Base-by-base conservation (phyloP, 2,888 invertebrate species). In the Stenotaenia linearis region DNA sequence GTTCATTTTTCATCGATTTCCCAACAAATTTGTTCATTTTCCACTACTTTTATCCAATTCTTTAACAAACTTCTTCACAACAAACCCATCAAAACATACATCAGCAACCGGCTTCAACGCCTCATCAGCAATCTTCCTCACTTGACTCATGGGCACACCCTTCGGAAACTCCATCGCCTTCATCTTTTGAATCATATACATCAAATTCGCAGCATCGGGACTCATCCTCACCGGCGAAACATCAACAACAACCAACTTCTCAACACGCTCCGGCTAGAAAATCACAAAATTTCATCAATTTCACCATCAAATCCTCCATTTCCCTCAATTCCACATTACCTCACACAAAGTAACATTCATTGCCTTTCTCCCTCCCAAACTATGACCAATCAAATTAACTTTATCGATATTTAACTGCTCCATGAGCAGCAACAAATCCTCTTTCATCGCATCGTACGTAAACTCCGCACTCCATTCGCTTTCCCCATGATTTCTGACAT, bases 91-190 rank as follows among this genome's bases (percentile, higher is more conserved):
- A n/a, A 10, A 4, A 69, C 23, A 0, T 74, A 74, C 74, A 1
- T 74, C 74, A 7, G 18, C 28, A 10, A 74, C 1, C 6, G 74
- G 9, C 25, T 74, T 74, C 23, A 96, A 86, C 83, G 91, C 91
- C 30, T 90, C 87, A 85, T 92, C 91, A 0, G 91, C 89, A 30
- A 32, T 30, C 45, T 79, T 78, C 32, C 82, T 77, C 12, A 80
- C 82, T 80, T 81, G 77, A 30, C 79, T 75, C 50, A 82, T 40
- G 18, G 78, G 40, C 18, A 79, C 25, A n/a, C 78, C 50, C 25
- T 15, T 37, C 18, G 28, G 80, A 45, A 81, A 35, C 25, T 76
- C 78, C 80, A 81, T 81, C 1, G 79, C 28, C 81, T 90, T 88
- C 84, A 96, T 91, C 18, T 0, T n/a, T 74, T 74, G 79, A 83